Evolutionary conservation across 2,113 vertebrate species (phyloP), one percentile per base, ranked within the genome.

Genomic region (Phainopepla nitens): DNA sequence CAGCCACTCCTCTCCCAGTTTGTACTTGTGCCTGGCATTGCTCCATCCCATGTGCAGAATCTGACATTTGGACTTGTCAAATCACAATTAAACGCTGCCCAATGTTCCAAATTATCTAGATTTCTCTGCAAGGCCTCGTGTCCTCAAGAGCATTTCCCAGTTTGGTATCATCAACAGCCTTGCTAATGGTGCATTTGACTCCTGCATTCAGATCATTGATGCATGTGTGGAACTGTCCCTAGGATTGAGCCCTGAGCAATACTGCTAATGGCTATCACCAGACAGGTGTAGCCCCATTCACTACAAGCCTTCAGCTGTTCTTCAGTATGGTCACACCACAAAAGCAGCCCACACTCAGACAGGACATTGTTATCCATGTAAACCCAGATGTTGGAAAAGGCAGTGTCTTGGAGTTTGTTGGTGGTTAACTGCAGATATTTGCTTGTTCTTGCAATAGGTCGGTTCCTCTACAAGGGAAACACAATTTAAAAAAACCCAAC

Each of bases 361-460:
- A 56, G 28, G 56, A 50, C 75, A 50, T 45, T 20, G 12, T 12
- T 44, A 51, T 15, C 41, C 15, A 7, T 41, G 42, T 60, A 65
- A 78, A 75, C 6, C 23, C 42, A 50, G 25, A 23, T 42, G 15
- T 6, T 78, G 33, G 39, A 42, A 75, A 45, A 75, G 10, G 15
- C 47, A 75, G 36, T 44, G 49, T n/a, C 18, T 66, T 60, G 39
- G 27, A 54, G 8, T 71, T 82, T 71, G 22, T 31, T 78, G 49
- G 35, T 45, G 20, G 18, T 60, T 89, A 23, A 23, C 66, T 71
- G 77, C 29, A 62, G n/a, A 4, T 76, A 42, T 3, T 49, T 33
- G 19, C n/a, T 61, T 5, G 1, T 50, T 66, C 31, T 28, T 35
- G 9, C 12, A 73, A 49, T 2, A n/a, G 15, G 15, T 44, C 0